A percentile compares a stretch with the other conserved stretches of the same genome.
Evolutionary conservation across 1,140 invertebrate genomes (phyloP).

Genomic region (Cherax destructor): DNA sequence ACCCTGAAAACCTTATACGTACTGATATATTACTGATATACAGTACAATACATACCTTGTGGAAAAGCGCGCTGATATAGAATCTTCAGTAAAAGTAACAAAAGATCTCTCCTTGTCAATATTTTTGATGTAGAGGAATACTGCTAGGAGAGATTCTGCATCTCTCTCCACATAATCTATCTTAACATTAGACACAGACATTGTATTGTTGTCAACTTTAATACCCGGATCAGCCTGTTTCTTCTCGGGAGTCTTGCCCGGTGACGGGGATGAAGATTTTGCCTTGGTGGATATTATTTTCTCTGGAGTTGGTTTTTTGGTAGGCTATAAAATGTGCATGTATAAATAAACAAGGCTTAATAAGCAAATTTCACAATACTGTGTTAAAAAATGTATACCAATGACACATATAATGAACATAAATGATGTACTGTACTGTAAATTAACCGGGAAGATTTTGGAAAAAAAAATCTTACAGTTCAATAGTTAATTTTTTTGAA

Average conservation of each 20-base stretch:
- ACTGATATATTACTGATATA: too few relatives aligned
- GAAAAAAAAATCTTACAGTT: too few relatives aligned
- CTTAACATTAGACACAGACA: conserved; percentile 55
- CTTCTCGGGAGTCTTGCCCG: conserved; percentile 53
- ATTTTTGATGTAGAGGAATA: conserved; percentile 64
- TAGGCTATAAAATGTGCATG: conserved; percentile 12
- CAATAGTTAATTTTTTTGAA: too few relatives aligned
- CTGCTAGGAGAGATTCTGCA: conserved; percentile 38
- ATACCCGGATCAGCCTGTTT: not conserved
- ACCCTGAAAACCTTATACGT: too few relatives aligned
- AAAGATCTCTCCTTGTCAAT: conserved; percentile 52
- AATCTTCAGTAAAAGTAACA: conserved; percentile 49
- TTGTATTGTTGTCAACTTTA: conserved; percentile 26
- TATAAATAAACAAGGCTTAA: not conserved
- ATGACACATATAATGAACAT: not conserved
- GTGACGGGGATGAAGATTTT: conserved; percentile 26
- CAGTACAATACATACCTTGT: conserved; percentile 37
- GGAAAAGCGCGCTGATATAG: conserved; percentile 41
- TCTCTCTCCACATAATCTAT: conserved; percentile 60
- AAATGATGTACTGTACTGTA: not conserved
- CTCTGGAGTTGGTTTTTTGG: conserved; percentile 31
- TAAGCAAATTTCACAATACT: not conserved
- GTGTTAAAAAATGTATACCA: not conserved
- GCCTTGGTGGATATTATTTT: conserved; percentile 36
- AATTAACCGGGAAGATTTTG: too few relatives aligned